phyloP scores from a whole-genome alignment of 2,797 vertebrate species.

The Hoplostethus mediterraneus region DNA sequence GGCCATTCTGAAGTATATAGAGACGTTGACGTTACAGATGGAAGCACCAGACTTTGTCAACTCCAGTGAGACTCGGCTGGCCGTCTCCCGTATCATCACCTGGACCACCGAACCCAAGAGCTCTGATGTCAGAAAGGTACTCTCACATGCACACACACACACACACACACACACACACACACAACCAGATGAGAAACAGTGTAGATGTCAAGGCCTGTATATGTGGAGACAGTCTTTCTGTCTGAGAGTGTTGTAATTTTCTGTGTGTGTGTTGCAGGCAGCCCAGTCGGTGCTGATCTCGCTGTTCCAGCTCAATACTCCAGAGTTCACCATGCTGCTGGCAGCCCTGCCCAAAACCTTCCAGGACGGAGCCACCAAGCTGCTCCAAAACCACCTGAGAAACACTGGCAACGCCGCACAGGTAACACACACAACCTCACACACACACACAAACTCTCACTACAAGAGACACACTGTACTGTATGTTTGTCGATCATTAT shows the following conservation, averaged over 20 bases:
- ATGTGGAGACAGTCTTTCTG: neutral
- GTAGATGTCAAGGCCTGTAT: too few species aligned
- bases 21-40: conserved; percentile 96
- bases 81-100: conserved; percentile 96
- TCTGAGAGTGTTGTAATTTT: conserved; percentile 15
- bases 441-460: neutral
- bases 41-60: conserved; percentile 96
- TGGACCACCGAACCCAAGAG: conserved; percentile 99
- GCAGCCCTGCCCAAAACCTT: conserved; percentile 98
- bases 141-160: neutral
- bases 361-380: conserved; percentile 96
- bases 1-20: conserved; percentile 96
- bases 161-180: neutral
- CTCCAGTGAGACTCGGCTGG: conserved; percentile 96
- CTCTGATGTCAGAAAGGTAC: conserved; percentile 96
- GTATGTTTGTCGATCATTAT: conserved; percentile 19
- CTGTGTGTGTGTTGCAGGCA: conserved; percentile 84
- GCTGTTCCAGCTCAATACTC: conserved; percentile 97
- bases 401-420: conserved; percentile 90
- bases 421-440: conserved; percentile 41
- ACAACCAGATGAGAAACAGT: neutral
- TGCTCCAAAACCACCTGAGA: conserved; percentile 95
- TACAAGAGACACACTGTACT: too few species aligned
- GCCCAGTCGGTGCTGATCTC: conserved; percentile 95
- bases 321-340: conserved; percentile 97